phyloP scores from a whole-genome alignment of 2,797 vertebrate species.

The Columba guinea region DNA sequence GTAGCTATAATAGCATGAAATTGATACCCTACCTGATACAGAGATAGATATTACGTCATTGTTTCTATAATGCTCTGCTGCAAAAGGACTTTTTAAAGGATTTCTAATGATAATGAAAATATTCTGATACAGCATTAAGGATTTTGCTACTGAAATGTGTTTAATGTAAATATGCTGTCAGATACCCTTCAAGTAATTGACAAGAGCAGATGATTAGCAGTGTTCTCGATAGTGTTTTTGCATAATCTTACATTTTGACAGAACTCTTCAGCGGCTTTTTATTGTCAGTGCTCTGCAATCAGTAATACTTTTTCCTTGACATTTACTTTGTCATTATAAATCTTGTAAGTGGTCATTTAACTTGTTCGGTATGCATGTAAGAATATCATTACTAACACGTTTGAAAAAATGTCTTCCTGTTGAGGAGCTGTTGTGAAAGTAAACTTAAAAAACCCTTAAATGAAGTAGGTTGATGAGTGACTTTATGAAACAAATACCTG shows the following conservation, averaged over 20 bases:
- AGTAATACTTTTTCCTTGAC: constrained; percentile 75
- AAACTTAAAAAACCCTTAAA: constrained; percentile 45
- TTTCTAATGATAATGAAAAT: constrained; percentile 75
- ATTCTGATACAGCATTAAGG: constrained; percentile 77
- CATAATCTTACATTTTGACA: constrained; percentile 88
- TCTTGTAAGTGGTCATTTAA: constrained; percentile 83
- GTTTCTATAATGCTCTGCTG: constrained; percentile 9
- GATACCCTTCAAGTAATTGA: constrained; percentile 91
- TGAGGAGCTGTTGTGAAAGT: constrained; percentile 49
- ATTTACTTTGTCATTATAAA: constrained; percentile 80
- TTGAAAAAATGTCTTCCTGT: constrained; percentile 51
- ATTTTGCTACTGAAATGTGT: constrained; percentile 81
- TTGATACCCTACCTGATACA: background rate
- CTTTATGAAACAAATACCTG: constrained; percentile 23
- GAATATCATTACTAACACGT: constrained; percentile 37
- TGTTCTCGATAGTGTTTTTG: constrained; percentile 86
- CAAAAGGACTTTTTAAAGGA: constrained; percentile 67
- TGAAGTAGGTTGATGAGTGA: constrained; percentile 19
- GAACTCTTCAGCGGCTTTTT: constrained; percentile 77
- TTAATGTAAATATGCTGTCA: constrained; percentile 93
- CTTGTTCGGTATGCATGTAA: constrained; percentile 63
- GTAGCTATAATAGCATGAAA: constrained; percentile 4
- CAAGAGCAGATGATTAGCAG: constrained; percentile 93
- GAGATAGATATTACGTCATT: background rate
- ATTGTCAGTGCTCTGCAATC: constrained; percentile 79